Percentiles rank a stretch among this genome's conserved stretches.
phyloP scores from a whole-genome alignment of 2,797 vertebrate species.

The Holocentrus rufus region DNA sequence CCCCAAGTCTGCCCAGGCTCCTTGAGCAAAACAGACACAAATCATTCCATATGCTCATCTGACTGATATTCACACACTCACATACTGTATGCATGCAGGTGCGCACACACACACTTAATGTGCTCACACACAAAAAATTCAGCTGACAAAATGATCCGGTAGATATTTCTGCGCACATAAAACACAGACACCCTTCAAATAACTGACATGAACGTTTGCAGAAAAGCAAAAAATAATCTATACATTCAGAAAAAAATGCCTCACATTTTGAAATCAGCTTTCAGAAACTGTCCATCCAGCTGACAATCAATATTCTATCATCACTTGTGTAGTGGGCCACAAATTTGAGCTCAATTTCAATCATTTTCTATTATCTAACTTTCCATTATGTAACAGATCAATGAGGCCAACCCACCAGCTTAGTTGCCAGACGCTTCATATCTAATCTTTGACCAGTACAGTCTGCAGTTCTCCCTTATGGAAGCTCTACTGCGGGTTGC shows the following conservation, averaged over 20 bases:
- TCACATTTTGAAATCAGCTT: conserved; percentile 12
- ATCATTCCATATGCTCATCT: conserved; percentile 54
- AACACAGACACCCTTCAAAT: background rate
- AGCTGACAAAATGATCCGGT: too few species aligned
- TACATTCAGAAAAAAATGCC: conserved; percentile 13
- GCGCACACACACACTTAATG: background rate
- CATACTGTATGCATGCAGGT: background rate
- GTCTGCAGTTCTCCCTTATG: background rate
- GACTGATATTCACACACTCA: conserved; percentile 13
- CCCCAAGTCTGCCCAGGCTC: conserved; percentile 70
- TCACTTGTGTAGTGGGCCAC: conserved; percentile 32
- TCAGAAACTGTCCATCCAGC: conserved; percentile 30
- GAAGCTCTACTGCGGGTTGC: conserved; percentile 25
- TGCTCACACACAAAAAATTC: too few species aligned
- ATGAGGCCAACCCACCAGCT: conserved; percentile 18
- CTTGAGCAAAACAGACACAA: conserved; percentile 77
- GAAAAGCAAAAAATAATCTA: background rate
- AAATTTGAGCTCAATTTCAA: conserved; percentile 31
- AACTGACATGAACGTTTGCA: background rate
- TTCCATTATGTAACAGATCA: conserved; percentile 49
- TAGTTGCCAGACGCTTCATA: conserved; percentile 16
- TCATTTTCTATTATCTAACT: conserved; percentile 16
- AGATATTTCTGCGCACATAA: too few species aligned
- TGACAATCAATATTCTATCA: conserved; percentile 32
- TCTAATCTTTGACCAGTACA: conserved; percentile 36